Base-by-base conservation (phyloP, 2,797 vertebrate genomes). In the Eulemur albifrons region DNA sequence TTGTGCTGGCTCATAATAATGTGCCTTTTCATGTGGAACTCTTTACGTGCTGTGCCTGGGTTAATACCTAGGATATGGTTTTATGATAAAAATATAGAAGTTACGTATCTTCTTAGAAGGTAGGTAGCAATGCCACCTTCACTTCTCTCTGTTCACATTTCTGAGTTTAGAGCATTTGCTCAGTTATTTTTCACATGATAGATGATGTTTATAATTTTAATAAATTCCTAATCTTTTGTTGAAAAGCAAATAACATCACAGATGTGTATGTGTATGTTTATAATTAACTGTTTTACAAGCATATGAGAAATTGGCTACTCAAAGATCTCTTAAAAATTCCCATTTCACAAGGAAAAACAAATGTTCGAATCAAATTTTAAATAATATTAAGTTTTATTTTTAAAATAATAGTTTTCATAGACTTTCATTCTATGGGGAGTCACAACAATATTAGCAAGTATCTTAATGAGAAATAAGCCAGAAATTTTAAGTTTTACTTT, bases 291-390 rank as follows among this genome's bases (percentile, higher is more conserved):
- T 94, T 96, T 94, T 93, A 67, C 0, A 76, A 67, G 57, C 32
- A 43, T 83, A 21, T 81, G 30, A 79, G 52, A 93, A 89, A 76
- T 50, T 7, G 83, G 0, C 27, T 30, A 27, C 90, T 92, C 27
- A 88, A 15, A 90, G 27, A 85, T 90, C 79, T 87, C 23, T 94
- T 95, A 40, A 88, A 96, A 93, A 50, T 86, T 43, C 40, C 17
- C 59, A 85, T 72, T 94, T 95, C 84, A 59, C 0, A 57, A 90
- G 67, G 75, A 90, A 95, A 92, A 86, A 43, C 45, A 80, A 73
- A 81, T 81, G 7, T 57, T 75, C 10, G 61, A 81, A 77, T 88
- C 27, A 94, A 77, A 90, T 87, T 93, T 90, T 82, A 96, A 79
- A 25, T 94, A 65, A 54, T 82, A 67, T 3, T 59, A 79, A 80